phyloP scores from a whole-genome alignment of 1,140 invertebrate species.

The Pemphigus obesinymphae region DNA sequence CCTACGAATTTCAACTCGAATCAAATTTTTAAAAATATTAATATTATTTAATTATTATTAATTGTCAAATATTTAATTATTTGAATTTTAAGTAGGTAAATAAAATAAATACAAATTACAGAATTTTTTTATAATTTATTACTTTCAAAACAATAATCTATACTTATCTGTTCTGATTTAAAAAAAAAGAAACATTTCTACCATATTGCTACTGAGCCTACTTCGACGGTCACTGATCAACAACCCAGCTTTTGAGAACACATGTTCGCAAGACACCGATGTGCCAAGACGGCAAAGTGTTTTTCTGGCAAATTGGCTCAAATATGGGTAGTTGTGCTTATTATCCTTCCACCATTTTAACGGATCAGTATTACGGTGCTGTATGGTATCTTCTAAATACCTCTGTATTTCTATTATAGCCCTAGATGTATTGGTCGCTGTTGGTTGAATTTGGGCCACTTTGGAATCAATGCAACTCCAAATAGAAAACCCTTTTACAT shows the following conservation, averaged over 20 bases:
- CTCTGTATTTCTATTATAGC: background rate
- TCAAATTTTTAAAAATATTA: background rate
- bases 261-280: background rate
- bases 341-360: slow-evolving; percentile 1
- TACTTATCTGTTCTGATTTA: background rate
- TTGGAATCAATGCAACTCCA: background rate
- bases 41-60: too few species aligned
- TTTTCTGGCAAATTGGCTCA: background rate
- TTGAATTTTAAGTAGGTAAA: background rate
- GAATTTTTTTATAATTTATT: background rate
- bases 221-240: background rate
- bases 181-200: background rate
- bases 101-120: background rate
- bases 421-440: background rate
- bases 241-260: background rate
- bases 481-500: background rate
- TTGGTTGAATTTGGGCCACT: background rate
- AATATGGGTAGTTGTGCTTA: background rate
- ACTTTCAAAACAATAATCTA: too few species aligned
- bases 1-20: too few species aligned
- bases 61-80: too few species aligned
- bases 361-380: background rate
- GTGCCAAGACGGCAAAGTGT: background rate
- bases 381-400: background rate
- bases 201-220: background rate